Base-by-base conservation (phyloP, 2,797 vertebrate species). In the Vultur gryphus region DNA sequence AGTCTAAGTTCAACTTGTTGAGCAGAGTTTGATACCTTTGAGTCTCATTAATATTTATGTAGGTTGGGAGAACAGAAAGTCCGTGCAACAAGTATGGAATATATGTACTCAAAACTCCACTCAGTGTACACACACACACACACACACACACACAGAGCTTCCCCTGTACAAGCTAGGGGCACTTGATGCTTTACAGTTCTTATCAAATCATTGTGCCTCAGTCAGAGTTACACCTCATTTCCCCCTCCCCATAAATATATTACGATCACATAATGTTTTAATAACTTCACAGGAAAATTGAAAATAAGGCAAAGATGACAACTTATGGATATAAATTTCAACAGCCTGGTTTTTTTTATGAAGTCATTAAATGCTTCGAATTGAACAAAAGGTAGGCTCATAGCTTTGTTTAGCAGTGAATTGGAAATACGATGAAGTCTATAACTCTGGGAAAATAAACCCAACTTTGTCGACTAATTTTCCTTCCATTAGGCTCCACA, bases 281-380 rank as follows among this genome's bases (percentile, higher is more conserved):
- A 96, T 96, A 97, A 95, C 93, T 91, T 93, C 82, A 88, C 3
- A 4, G 73, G 86, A 94, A 97, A 97, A 97, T 89, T 96, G 94
- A 96, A 97, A 97, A 95, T 92, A 96, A 96, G 94, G 61, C 80
- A 93, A 93, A 96, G 87, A 93, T 83, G 90, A 85, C 90, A 96
- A 96, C 79, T 95, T 93, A 77, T 35, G 48, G 92, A 73, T 92
- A 96, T 95, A 97, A 95, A 95, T 97, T 96, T 85, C 87, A 95
- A 84, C 31, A 54, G 79, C 64, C 83, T 70, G 48, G 16, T 19
- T 90, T 90, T 75, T 87, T 95, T 93, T 93, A 94, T 89, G 82
- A 89, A 89, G 70, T 84, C 91, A 83, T 95, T 95, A 95, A 97
- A 84, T 71, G 84, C 78, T 93, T 95, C 9, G 2, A 94, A 93